Conservation (phyloP, 2,888 invertebrate genomes). For the Fragum sueziense region DNA sequence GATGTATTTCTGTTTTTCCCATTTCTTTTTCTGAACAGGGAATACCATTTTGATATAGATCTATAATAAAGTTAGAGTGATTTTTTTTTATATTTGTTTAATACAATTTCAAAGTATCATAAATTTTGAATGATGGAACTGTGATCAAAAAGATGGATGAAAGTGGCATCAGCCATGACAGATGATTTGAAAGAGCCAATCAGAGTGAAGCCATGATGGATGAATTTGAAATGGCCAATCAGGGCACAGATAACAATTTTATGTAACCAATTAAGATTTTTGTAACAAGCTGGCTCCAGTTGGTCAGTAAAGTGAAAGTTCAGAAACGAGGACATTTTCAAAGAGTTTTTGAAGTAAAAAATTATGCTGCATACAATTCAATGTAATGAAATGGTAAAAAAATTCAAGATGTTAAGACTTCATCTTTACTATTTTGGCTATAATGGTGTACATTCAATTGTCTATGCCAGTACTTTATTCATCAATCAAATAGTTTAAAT, state of each 20-base stretch:
- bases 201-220: neutral
- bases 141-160: neutral
- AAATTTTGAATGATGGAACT: neutral
- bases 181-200: neutral
- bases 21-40: neutral
- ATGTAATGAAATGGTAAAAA: too few species aligned
- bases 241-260: neutral
- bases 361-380: too few species aligned
- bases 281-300: conserved; percentile 19
- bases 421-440: too few species aligned
- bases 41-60: too few species aligned
- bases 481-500: too few species aligned
- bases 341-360: too few species aligned
- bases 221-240: neutral
- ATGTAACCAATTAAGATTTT: conserved; percentile 1
- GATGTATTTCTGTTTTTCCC: neutral
- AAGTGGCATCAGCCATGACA: neutral
- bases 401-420: too few species aligned
- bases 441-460: too few species aligned
- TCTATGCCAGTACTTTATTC: too few species aligned
- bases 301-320: conserved; percentile 14
- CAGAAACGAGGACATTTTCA: conserved; percentile 33
- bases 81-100: too few species aligned
- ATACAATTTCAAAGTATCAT: too few species aligned
- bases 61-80: too few species aligned